A percentile compares a stretch with the other conserved stretches of the same genome.
phyloP scores from a whole-genome alignment of 2,113 vertebrate genomes.

The Dunckerocampus dactyliophorus region DNA sequence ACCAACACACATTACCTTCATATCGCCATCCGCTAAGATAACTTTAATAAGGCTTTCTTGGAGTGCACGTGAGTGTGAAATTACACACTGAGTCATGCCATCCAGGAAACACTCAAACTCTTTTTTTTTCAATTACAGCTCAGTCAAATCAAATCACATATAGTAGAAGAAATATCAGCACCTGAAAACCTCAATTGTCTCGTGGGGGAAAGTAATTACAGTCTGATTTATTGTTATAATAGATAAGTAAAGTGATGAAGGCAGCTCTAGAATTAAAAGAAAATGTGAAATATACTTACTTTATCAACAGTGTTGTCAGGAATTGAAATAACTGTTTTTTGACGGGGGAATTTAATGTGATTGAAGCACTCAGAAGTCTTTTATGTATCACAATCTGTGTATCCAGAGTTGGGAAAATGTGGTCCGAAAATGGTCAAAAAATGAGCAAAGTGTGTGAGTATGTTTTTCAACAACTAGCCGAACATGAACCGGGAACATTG shows the following conservation, averaged over 20 bases:
- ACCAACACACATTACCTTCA: constrained; percentile 21
- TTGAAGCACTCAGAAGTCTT: no score
- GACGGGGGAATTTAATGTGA: no score
- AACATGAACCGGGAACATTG: no score
- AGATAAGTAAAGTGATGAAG: neutral
- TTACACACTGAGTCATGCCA: constrained; percentile 52
- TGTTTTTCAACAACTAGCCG: no score
- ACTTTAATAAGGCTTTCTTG: constrained; percentile 43
- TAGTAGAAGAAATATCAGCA: constrained; percentile 31
- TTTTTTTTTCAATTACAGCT: constrained; percentile 53
- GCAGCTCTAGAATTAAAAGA: no score
- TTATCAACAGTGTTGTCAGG: no score
- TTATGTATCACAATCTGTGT: no score
- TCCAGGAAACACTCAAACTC: constrained; percentile 49
- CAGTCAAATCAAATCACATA: constrained; percentile 25
- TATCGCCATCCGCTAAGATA: constrained; percentile 31
- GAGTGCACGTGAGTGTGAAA: constrained; percentile 54
- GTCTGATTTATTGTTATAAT: constrained; percentile 34
- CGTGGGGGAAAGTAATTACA: constrained; percentile 44
- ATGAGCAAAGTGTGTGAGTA: no score
- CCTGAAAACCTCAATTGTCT: constrained; percentile 41
- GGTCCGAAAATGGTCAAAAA: no score
- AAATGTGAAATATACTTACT: no score
- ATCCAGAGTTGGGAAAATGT: no score
- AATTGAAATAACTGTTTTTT: no score